A percentile compares a stretch with the other conserved stretches of the same genome.
phyloP scores from a whole-genome alignment of 1,140 invertebrate species.

The Ganaspis sp. region DNA sequence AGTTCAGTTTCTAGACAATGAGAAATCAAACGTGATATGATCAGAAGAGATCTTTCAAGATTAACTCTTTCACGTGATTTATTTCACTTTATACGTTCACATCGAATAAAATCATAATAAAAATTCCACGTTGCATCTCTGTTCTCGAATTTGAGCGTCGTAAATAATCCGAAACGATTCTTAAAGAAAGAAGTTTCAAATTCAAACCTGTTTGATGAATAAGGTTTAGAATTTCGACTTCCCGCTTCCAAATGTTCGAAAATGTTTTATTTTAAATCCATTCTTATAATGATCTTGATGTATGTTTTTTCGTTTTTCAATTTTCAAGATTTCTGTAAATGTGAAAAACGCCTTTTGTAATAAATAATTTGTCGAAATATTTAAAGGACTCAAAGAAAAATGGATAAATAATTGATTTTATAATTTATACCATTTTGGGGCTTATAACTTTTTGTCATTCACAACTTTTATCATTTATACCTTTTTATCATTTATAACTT shows the following conservation, averaged over 20 bases:
- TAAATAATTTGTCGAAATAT: no score
- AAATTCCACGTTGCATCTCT: background rate
- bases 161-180: background rate
- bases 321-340: background rate
- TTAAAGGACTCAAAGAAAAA: no score
- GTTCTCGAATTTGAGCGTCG: conserved; percentile 19
- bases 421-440: no score
- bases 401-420: no score
- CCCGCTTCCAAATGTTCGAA: background rate
- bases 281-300: no score
- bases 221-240: background rate
- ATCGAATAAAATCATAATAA: background rate
- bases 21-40: conserved; percentile 42
- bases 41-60: conserved; percentile 27
- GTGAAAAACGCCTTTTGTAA: no score
- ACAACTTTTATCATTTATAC: no score
- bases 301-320: no score
- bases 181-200: background rate
- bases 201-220: conserved; percentile 15
- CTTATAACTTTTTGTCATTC: no score
- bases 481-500: no score
- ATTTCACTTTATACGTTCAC: conserved; percentile 28
- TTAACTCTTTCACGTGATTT: conserved; percentile 39
- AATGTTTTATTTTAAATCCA: background rate
- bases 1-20: conserved; percentile 50